Evolutionary conservation across 2,888 invertebrate species (phyloP).

Genomic region (Nasonovia ribisnigri): DNA sequence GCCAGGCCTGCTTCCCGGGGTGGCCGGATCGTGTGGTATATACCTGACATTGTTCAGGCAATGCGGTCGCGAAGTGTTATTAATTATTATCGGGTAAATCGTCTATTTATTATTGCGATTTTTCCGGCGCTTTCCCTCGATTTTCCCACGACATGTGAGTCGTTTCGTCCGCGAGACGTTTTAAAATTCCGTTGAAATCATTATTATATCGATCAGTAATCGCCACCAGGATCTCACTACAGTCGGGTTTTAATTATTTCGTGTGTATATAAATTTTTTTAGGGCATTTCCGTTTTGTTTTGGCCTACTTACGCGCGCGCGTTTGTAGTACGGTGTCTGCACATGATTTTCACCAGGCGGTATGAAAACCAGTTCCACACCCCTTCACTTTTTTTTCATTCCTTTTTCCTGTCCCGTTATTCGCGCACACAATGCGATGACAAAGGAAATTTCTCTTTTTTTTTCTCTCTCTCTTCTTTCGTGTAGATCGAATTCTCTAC

Average conservation of each 20-base stretch:
- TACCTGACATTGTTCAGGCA: background rate
- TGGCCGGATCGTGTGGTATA: too few species aligned
- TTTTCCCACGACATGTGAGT: background rate
- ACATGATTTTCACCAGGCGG: conserved; percentile 64
- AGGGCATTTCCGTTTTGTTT: conserved; percentile 65
- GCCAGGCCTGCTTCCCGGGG: background rate
- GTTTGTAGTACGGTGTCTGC: conserved; percentile 49
- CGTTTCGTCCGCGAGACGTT: background rate
- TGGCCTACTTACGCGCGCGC: conserved; percentile 60
- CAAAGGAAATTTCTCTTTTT: conserved; percentile 65
- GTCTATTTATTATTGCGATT: background rate
- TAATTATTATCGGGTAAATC: too few species aligned
- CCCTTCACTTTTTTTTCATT: conserved; percentile 62
- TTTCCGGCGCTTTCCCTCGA: background rate
- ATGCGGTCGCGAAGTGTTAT: background rate
- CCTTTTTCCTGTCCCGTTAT: conserved; percentile 64
- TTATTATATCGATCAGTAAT: background rate
- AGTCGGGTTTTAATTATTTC: background rate
- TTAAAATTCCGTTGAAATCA: background rate
- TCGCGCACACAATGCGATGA: conserved; percentile 62
- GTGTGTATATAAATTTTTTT: conserved; percentile 9
- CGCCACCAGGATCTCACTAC: conserved; percentile 45
- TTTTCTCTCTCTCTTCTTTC: conserved; percentile 5
- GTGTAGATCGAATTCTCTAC: conserved; percentile 21
- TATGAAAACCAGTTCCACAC: conserved; percentile 65